Evolutionary conservation across 2,797 vertebrate species (phyloP), one percentile per base, ranked within the genome.

Genomic region (Poliocrania exsul): DNA sequence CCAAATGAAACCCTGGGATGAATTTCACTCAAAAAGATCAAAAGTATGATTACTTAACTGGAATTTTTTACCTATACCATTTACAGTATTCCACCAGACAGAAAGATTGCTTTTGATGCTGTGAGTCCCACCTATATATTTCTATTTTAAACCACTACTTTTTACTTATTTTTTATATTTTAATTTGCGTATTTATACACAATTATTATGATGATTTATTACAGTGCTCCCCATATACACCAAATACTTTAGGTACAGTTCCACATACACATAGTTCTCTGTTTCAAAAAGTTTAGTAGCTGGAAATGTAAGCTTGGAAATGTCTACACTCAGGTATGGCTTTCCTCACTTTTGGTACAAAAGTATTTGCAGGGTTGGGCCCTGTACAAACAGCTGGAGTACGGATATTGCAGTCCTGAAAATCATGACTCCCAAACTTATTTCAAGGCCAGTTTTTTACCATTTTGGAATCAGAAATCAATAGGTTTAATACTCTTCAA

Each of bases 1-100:
- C 49, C 49, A 77, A 85, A 86, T 70, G 70, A 81, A 93, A 89
- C 78, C 29, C 64, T 37, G n/a, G 23, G 15, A 38, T 85, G 64
- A 92, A 92, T 87, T 87, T 92, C 31, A 18, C 35, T 94, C 67
- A 28, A 46, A 53, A 84, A 92, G 61, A 91, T 85, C 79, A 81
- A 85, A 86, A 92, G 64, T 64, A 87, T 77, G 73, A 92, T 91
- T 87, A 85, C 87, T 85, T 53, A 87, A 74, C 16, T 64, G 35
- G 31, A 73, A 74, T 91, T 88, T 42, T 73, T 90, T 62, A 79
- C 31, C 14, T 54, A 13, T 46, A 71, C 10, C 1, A 47, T 70
- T 91, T 84, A 40, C 37, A 35, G 10, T 44, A 58, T 88, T 91
- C 64, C 62, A 25, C 28, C 17, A 9, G 88, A 64, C 38, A 78